phyloP scores from a whole-genome alignment of 2,113 vertebrate genomes.

The Dromaius novaehollandiae region DNA sequence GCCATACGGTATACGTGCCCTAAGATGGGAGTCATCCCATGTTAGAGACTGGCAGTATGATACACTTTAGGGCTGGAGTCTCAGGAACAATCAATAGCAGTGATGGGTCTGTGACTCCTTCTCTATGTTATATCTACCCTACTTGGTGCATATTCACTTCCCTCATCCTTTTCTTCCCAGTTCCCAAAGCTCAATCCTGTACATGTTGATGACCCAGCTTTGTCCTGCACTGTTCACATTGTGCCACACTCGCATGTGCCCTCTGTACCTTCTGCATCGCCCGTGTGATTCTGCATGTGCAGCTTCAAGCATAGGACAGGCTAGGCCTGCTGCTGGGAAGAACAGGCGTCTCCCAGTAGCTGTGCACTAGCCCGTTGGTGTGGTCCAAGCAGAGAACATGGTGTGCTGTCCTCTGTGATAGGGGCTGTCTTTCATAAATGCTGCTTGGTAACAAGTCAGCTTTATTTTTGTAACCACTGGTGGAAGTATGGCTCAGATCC shows the following conservation, averaged over 20 bases:
- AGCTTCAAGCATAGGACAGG: background rate
- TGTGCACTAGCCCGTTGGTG: background rate
- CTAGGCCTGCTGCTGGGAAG: background rate
- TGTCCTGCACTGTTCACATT: background rate
- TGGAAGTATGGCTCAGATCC: background rate
- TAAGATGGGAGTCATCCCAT: background rate
- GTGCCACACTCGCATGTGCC: no score
- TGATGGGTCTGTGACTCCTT: fast-evolving
- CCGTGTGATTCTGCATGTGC: background rate
- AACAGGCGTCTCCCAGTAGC: background rate
- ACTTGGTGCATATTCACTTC: background rate
- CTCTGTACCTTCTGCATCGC: background rate
- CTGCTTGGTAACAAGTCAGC: no score
- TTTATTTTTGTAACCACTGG: background rate
- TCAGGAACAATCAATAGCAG: background rate
- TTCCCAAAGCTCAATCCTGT: background rate
- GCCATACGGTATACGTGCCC: background rate
- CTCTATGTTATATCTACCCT: background rate
- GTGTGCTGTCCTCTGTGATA: no score
- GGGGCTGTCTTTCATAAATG: no score
- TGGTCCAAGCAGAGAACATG: no score
- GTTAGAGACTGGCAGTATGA: background rate
- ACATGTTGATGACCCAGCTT: background rate
- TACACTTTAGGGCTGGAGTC: background rate
- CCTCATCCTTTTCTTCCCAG: background rate